A percentile compares a stretch with the other conserved stretches of the same genome.
Evolutionary conservation across 2,797 vertebrate species (phyloP).

Genomic region (Catamblyrhynchus diadema): DNA sequence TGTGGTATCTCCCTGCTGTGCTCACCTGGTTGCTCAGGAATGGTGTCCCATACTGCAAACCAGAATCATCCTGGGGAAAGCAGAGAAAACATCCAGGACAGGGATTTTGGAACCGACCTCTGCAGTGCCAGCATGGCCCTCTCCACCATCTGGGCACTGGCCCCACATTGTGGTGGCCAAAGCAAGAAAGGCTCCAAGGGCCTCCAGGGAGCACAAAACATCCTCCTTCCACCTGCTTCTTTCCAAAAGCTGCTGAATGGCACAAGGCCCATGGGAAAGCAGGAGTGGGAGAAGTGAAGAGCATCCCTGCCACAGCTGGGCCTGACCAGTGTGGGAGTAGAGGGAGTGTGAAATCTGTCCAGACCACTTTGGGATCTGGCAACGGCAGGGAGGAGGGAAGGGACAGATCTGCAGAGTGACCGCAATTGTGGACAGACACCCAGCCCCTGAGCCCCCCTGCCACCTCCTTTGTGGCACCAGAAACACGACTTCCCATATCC

Average conservation of each 20-base stretch:
- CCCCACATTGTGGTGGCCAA: background rate
- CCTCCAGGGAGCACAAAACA: background rate
- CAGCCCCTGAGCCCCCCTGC: fast-evolving
- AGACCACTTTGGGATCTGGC: background rate
- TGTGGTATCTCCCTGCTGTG: background rate
- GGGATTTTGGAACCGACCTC: fast-evolving
- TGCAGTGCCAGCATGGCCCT: background rate
- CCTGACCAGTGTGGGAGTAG: background rate
- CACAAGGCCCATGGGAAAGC: background rate
- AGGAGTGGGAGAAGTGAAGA: background rate
- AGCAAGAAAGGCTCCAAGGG: background rate
- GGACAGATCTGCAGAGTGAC: background rate
- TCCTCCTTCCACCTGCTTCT: background rate
- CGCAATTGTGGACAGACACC: background rate
- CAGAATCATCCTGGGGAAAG: conserved; percentile 6
- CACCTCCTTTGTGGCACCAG: background rate
- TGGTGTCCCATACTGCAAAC: conserved; percentile 46
- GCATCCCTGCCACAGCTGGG: background rate
- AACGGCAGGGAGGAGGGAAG: background rate
- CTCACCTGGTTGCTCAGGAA: conserved; percentile 71
- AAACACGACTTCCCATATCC: background rate
- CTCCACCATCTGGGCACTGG: background rate
- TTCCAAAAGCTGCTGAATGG: background rate
- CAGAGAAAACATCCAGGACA: background rate
- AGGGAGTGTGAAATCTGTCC: background rate